Percentiles rank a stretch among this genome's conserved stretches.
These are phyloP conservation scores for Callimorpha dominula DNA, from an alignment of 2,888 invertebrate genomes.

Conservation along the genomic window DNA sequence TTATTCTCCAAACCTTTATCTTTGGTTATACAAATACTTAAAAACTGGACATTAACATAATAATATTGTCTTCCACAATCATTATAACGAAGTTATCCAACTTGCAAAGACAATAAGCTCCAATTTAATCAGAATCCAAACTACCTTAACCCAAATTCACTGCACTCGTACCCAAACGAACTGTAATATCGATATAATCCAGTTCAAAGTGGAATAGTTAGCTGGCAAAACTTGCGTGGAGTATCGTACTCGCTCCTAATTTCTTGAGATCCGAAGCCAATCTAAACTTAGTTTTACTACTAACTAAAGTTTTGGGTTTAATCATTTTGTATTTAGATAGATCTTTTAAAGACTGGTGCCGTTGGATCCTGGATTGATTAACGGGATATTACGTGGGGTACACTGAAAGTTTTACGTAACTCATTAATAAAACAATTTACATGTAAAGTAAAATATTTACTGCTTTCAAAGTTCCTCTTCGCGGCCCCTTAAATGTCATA, in stretches of 20 bases:
- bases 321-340: constrained; percentile 32
- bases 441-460: no score
- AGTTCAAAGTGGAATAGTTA: constrained; percentile 37
- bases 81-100: constrained; percentile 2
- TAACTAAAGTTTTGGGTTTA: constrained; percentile 23
- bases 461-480: no score
- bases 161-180: constrained; percentile 20
- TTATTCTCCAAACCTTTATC: no score
- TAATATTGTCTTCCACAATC: background rate
- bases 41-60: background rate
- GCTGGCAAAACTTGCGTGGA: constrained; percentile 39
- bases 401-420: no score
- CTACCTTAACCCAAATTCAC: constrained; percentile 10
- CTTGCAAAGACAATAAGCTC: constrained; percentile 10
- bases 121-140: constrained; percentile 15
- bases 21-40: no score
- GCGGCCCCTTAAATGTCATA: no score
- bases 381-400: no score
- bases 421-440: no score
- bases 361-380: background rate
- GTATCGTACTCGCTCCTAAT: constrained; percentile 25
- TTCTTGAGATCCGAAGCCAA: constrained; percentile 37
- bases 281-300: constrained; percentile 24
- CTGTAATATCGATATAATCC: constrained; percentile 32
- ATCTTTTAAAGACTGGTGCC: background rate